A percentile compares a stretch with the other conserved stretches of the same genome.
These are phyloP conservation scores for Cynoglossus semilaevis DNA, from an alignment of 2,113 vertebrate genomes.

Conservation along the genomic window DNA sequence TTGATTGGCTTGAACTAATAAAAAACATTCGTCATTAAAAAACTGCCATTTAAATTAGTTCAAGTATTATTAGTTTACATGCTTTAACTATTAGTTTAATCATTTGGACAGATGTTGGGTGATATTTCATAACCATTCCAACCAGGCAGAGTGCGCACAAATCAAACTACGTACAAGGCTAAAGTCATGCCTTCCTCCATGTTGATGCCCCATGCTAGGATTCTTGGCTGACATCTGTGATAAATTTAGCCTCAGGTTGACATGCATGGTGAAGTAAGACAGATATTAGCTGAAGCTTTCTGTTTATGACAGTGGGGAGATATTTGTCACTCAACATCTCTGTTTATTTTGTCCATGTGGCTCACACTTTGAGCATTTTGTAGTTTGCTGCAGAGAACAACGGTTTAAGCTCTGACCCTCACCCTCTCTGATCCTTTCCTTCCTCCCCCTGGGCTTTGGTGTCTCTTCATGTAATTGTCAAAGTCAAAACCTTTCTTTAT, in stretches of 20 bases:
- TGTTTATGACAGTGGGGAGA: slow-evolving; percentile 36
- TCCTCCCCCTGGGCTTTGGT: slow-evolving; percentile 13
- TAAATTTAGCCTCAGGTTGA: slow-evolving; percentile 42
- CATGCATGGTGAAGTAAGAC: slow-evolving; percentile 53
- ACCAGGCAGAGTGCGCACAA: too few species aligned
- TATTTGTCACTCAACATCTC: slow-evolving; percentile 59
- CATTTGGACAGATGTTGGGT: too few species aligned
- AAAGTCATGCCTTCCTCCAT: too few species aligned
- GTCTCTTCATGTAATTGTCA: slow-evolving; percentile 58
- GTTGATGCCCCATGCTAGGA: too few species aligned
- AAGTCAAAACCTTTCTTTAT: slow-evolving; percentile 39
- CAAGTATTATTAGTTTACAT: too few species aligned
- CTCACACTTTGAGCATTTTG: slow-evolving; percentile 35
- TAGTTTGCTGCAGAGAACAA: slow-evolving; percentile 34
- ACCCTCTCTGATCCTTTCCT: slow-evolving; percentile 1
- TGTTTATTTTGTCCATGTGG: slow-evolving; percentile 36
- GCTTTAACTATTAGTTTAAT: too few species aligned
- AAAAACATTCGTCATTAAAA: too few species aligned
- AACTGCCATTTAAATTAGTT: too few species aligned
- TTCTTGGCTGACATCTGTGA: slow-evolving; percentile 31
- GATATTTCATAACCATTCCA: too few species aligned
- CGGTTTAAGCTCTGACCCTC: slow-evolving; percentile 10
- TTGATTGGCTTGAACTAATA: too few species aligned
- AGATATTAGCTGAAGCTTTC: slow-evolving; percentile 54
- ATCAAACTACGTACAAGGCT: too few species aligned